Evolutionary conservation across 2,113 vertebrate genomes (phyloP).

Genomic region (Montifringilla adamsi): DNA sequence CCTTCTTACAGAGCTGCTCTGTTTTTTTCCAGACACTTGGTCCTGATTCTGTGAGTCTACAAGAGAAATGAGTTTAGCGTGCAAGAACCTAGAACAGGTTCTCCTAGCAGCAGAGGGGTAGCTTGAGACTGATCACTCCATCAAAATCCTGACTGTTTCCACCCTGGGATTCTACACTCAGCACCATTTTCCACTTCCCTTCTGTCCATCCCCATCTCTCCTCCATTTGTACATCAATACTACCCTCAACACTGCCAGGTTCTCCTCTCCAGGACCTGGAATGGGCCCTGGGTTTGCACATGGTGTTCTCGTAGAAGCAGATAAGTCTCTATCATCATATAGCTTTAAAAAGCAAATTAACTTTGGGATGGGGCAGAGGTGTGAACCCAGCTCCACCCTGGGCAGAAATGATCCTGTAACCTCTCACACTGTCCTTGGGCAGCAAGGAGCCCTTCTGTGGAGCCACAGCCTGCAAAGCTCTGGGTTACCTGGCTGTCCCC

Average conservation of each 20-base stretch:
- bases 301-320: neutral
- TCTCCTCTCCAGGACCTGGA: neutral
- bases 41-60: neutral
- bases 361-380: neutral
- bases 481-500: neutral
- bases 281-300: neutral
- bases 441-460: neutral
- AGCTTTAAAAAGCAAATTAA: neutral
- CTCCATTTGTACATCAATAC: neutral
- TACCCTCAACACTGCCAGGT: neutral
- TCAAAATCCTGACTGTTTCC: neutral
- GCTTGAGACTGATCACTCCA: neutral
- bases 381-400: neutral
- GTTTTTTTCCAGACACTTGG: neutral
- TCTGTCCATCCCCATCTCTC: neutral
- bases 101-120: neutral
- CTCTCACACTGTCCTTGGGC: neutral
- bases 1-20: neutral
- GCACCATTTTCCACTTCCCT: neutral
- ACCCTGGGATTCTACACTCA: neutral
- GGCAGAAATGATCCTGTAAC: neutral
- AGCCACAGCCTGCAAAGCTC: neutral
- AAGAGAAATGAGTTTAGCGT: neutral
- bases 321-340: neutral
- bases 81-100: neutral